Evolutionary conservation across 2,113 vertebrate genomes (phyloP).

Genomic region (Orthochromis indermauri): DNA sequence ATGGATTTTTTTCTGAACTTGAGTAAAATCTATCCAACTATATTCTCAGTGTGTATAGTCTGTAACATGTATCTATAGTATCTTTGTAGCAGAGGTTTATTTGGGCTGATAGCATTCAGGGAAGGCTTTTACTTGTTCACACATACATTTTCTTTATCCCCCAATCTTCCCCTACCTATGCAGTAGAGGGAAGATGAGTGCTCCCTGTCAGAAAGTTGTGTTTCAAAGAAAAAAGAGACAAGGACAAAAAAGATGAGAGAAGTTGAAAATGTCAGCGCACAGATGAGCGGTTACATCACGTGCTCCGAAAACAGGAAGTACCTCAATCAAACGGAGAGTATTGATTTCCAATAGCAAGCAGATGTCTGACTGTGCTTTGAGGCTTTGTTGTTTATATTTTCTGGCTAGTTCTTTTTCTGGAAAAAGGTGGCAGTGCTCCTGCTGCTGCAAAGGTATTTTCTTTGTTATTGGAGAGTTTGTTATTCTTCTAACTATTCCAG

Average conservation of each 20-base stretch:
- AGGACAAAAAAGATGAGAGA: constrained; percentile 20
- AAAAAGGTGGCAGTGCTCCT: neutral
- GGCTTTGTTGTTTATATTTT: constrained; percentile 35
- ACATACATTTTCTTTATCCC: neutral
- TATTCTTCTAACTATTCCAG: constrained; percentile 12
- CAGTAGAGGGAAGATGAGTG: neutral
- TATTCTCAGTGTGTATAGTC: neutral
- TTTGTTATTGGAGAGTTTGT: constrained; percentile 3
- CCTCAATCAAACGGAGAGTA: constrained; percentile 8
- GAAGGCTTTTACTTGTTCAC: neutral
- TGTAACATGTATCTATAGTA: neutral
- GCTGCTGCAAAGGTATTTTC: neutral
- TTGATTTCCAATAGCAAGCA: constrained; percentile 47
- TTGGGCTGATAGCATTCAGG: neutral
- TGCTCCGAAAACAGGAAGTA: constrained; percentile 11
- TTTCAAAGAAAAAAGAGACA: constrained; percentile 20
- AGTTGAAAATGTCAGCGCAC: constrained; percentile 32
- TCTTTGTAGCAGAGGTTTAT: neutral
- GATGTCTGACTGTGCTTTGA: constrained; percentile 16
- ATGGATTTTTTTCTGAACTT: neutral
- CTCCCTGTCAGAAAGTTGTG: neutral
- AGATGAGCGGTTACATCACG: neutral
- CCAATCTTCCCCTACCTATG: neutral
- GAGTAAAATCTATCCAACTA: neutral
- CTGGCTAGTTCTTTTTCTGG: neutral